phyloP scores from a whole-genome alignment of 1,140 invertebrate species.

The Cotesia chilonis region DNA sequence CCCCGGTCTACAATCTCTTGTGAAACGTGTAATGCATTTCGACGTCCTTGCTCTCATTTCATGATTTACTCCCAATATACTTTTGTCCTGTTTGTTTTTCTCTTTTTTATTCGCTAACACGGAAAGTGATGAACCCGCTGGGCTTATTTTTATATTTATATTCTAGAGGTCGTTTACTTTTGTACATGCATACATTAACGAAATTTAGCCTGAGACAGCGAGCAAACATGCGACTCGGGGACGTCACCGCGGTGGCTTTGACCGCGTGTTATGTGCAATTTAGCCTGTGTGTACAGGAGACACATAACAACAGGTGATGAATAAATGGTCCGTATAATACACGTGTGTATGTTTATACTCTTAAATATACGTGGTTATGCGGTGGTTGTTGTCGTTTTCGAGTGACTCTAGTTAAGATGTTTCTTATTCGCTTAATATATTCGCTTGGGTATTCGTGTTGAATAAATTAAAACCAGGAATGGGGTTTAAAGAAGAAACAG shows the following conservation, averaged over 20 bases:
- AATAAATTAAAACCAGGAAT: too few species aligned
- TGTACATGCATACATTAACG: neutral
- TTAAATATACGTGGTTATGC: neutral
- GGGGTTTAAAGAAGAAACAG: too few species aligned
- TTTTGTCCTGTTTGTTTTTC: constrained; percentile 40
- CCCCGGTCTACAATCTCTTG: constrained; percentile 21
- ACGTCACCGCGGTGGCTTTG: constrained; percentile 10
- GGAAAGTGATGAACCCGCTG: too few species aligned
- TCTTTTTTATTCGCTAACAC: neutral
- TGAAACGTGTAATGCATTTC: constrained; percentile 50
- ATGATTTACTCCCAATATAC: constrained; percentile 44
- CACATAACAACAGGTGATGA: constrained; percentile 60
- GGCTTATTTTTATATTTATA: neutral
- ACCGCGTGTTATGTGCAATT: constrained; percentile 17
- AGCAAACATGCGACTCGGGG: constrained; percentile 27
- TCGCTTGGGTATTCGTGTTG: too few species aligned
- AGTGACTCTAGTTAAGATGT: too few species aligned
- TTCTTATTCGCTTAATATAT: too few species aligned
- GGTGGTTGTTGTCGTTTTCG: too few species aligned
- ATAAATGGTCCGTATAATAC: constrained; percentile 21
- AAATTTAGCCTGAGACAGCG: constrained; percentile 22
- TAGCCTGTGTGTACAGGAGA: constrained; percentile 56
- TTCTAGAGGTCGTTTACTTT: neutral
- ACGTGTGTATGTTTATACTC: neutral
- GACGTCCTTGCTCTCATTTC: constrained; percentile 47